These are phyloP conservation scores for Mirza zaza DNA, from an alignment of 2,113 vertebrate species.

Conservation along the genomic window DNA sequence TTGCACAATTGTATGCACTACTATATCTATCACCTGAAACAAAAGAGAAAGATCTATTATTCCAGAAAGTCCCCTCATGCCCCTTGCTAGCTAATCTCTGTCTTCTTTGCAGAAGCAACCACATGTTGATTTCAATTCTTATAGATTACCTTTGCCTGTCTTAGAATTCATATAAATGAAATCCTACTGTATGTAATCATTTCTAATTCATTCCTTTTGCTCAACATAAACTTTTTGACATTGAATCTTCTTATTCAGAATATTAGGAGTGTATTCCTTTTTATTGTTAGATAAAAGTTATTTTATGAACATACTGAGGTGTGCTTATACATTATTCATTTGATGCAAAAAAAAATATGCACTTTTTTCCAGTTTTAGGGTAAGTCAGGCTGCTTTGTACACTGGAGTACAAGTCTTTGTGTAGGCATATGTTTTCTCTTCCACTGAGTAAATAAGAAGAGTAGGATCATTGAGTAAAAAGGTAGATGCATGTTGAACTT, in stretches of 20 bases:
- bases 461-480: background rate
- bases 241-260: background rate
- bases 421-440: background rate
- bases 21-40: background rate
- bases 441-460: background rate
- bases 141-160: background rate
- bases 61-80: background rate
- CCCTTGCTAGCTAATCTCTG: background rate
- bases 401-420: background rate
- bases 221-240: background rate
- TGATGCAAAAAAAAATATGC: background rate
- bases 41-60: background rate
- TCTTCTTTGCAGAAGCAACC: rapidly evolving
- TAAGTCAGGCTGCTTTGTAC: background rate
- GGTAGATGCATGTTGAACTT: background rate
- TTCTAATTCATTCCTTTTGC: background rate
- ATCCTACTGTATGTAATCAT: background rate
- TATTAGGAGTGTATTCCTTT: background rate
- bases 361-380: background rate
- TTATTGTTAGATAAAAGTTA: background rate
- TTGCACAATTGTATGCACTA: background rate
- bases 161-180: background rate
- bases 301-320: background rate
- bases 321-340: background rate
- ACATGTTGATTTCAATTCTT: background rate